A percentile compares a stretch with the other conserved stretches of the same genome.
phyloP scores from a whole-genome alignment of 2,888 invertebrate genomes.

The Ormyrus thymus region DNA sequence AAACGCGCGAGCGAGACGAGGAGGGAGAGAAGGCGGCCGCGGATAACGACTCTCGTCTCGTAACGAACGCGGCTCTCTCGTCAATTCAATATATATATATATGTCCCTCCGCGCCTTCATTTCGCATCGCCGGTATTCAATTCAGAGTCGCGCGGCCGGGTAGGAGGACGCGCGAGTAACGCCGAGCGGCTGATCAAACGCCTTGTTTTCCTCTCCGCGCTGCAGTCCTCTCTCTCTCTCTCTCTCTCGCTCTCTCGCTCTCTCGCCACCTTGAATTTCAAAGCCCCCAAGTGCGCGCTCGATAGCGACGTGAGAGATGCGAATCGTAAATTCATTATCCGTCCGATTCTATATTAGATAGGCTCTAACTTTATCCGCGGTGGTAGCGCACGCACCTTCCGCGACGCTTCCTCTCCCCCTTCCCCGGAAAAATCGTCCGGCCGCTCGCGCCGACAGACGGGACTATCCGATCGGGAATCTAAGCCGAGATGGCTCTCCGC shows the following conservation, averaged over 20 bases:
- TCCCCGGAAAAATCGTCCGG: constrained; percentile 60
- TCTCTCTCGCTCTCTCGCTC: too few species aligned
- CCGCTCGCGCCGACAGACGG: constrained; percentile 72
- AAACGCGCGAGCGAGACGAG: too few species aligned
- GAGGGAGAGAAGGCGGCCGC: neutral
- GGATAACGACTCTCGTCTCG: constrained; percentile 14
- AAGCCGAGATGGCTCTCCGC: constrained; percentile 66
- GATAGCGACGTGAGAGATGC: neutral
- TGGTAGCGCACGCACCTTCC: neutral
- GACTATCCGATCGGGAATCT: constrained; percentile 73
- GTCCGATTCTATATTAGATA: constrained; percentile 53
- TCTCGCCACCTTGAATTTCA: too few species aligned
- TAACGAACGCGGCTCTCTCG: neutral
- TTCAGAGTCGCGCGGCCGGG: neutral
- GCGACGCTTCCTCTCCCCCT: neutral
- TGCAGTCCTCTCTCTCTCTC: too few species aligned
- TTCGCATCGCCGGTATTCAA: too few species aligned
- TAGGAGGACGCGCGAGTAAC: neutral
- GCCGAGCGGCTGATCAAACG: neutral
- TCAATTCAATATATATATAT: too few species aligned
- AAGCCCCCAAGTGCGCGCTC: too few species aligned
- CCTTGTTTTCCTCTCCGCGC: too few species aligned
- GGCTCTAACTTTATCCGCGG: neutral
- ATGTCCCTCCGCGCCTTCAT: too few species aligned
- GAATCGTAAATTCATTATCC: constrained; percentile 50